These are phyloP conservation scores for Poecilia wingei DNA, from an alignment of 2,797 vertebrate genomes.

Conservation along the genomic window DNA sequence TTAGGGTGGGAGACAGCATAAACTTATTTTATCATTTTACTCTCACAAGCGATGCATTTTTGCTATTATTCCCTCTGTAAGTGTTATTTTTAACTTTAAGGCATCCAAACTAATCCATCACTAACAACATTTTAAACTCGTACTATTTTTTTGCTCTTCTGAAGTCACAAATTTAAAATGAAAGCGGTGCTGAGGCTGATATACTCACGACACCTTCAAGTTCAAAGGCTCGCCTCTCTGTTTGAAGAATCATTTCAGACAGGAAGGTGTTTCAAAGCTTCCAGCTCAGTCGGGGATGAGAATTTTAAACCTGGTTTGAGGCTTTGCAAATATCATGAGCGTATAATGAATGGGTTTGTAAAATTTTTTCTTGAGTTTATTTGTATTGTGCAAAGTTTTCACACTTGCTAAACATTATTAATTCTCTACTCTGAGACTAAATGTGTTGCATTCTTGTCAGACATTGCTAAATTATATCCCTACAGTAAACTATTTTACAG, in stretches of 20 bases:
- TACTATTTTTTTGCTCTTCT: conserved; percentile 24
- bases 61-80: conserved; percentile 16
- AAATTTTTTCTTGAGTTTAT: conserved; percentile 13
- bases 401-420: conserved; percentile 5
- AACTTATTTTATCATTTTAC: conserved; percentile 13
- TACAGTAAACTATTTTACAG: conserved; percentile 1
- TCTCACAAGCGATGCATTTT: conserved; percentile 24
- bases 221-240: conserved; percentile 59
- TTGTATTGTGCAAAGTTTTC: neutral
- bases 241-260: conserved; percentile 53
- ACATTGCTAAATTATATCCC: neutral
- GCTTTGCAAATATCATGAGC: conserved; percentile 11
- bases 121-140: conserved; percentile 16
- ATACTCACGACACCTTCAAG: conserved; percentile 36
- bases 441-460: conserved; percentile 7
- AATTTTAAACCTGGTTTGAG: conserved; percentile 12
- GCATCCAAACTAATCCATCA: conserved; percentile 21
- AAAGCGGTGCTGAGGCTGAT: conserved; percentile 39
- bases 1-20: conserved; percentile 25
- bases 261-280: conserved; percentile 43
- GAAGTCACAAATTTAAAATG: conserved; percentile 49
- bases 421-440: neutral
- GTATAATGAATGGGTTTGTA: conserved; percentile 22
- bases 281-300: conserved; percentile 16
- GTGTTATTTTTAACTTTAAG: conserved; percentile 18